Evolutionary conservation across 2,797 vertebrate genomes (phyloP).

Genomic region (Neomorphus geoffroyi): DNA sequence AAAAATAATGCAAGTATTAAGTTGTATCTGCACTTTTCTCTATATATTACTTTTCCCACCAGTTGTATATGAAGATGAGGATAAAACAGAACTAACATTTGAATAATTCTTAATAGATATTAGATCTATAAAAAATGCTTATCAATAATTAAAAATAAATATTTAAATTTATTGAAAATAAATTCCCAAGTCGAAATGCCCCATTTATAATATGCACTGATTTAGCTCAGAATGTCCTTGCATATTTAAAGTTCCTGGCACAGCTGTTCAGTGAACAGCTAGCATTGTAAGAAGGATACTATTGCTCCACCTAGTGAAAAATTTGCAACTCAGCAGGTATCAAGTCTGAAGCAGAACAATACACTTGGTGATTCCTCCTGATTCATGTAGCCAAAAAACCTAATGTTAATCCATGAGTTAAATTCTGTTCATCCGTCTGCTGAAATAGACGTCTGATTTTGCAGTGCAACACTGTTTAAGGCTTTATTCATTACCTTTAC

Average conservation of each 20-base stretch:
- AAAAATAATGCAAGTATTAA: background rate
- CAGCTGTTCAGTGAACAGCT: too few species aligned
- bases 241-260: background rate
- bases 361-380: rapidly evolving
- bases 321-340: background rate
- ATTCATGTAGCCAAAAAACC: background rate
- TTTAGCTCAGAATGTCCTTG: background rate
- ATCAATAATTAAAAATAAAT: background rate
- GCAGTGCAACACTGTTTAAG: background rate
- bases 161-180: background rate
- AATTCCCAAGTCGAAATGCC: background rate
- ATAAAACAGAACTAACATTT: background rate
- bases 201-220: background rate
- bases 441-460: background rate
- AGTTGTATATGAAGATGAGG: background rate
- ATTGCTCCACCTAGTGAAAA: slow-evolving; percentile 52
- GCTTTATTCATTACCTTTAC: background rate
- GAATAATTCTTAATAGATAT: background rate
- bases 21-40: background rate
- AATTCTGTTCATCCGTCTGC: background rate
- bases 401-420: background rate
- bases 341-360: background rate
- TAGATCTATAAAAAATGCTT: background rate
- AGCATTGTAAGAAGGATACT: background rate
- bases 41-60: background rate